Evolutionary conservation across 2,888 invertebrate genomes (phyloP), one percentile per base, ranked within the genome.

Genomic region (Eledona agricola): DNA sequence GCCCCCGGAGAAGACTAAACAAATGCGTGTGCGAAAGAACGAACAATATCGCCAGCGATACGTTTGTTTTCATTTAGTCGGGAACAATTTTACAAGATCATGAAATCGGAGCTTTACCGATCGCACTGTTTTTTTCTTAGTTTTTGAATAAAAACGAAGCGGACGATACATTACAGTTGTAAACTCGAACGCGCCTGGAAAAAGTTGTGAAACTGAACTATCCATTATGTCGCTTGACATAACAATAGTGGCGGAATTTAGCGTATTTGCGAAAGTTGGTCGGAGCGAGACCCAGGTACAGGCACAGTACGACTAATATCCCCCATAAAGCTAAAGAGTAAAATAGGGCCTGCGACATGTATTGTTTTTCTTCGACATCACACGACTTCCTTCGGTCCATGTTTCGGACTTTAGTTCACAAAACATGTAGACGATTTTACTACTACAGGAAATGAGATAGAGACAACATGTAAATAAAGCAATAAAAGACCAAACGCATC

Each of bases 401-500:
- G 19, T 20, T 9, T 34, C 34, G 34, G 16, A 28, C 46, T 61
- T 66, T 63, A 65, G 64, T 67, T 66, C 64, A 65, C 65, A 63
- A 60, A 62, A 60, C 67, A 67, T 67, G 67, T 69, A 62, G 64
- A 64, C 60, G 58, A 66, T 67, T 70, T 72, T 70, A 72, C 64
- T 66, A 65, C 68, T 70, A 65, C 66, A 68, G 72, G 70, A 72
- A 72, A 69, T 68, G 66, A 69, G 66, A 68, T 64, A 64, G 65
- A 66, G 57, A 63, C 62, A 58, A 62, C 67, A 69, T 66, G 64
- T 70, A 72, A 69, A 71, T 69, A 69, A 70, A 69, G 68, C 61
- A 70, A 71, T 72, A 72, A 71, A 72, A 69, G 63, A 64, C 64
- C 58, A 66, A 69, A 71, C 71, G 66, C 70, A 68, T 66, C 63